Conservation (phyloP, 2,113 vertebrate species). For the Coryphaenoides rupestris region DNA sequence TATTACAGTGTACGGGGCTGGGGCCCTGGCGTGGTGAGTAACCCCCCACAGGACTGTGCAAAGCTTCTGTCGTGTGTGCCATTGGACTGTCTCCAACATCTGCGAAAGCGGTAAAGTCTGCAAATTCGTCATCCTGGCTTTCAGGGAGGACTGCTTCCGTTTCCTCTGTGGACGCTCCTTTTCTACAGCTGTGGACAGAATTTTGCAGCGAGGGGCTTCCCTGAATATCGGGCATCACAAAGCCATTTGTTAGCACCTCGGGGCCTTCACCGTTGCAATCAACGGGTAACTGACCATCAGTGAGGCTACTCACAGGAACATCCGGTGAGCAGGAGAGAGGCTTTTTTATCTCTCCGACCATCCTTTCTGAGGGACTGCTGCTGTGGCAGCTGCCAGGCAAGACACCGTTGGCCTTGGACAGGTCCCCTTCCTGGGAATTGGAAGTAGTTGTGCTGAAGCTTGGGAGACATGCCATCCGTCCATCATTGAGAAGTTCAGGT, state of each 20-base stretch:
- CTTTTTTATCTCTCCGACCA: conserved; percentile 50
- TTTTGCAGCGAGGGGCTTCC: conserved; percentile 49
- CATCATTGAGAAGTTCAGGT: conserved; percentile 72
- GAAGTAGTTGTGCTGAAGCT: conserved; percentile 64
- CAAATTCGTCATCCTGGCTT: conserved; percentile 77
- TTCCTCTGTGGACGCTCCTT: conserved; percentile 65
- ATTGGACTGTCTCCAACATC: conserved; percentile 48
- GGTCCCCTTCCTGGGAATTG: conserved; percentile 58
- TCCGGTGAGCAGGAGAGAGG: conserved; percentile 48
- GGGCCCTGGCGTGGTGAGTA: conserved; percentile 42
- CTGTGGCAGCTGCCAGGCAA: conserved; percentile 70
- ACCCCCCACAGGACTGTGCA: conserved; percentile 46
- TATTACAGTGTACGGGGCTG: conserved; percentile 42
- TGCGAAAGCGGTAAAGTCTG: conserved; percentile 87
- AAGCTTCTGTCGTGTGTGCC: conserved; percentile 45
- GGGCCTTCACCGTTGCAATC: conserved; percentile 78
- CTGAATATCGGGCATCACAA: conserved; percentile 69
- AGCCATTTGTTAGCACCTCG: conserved; percentile 90
- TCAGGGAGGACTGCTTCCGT: conserved; percentile 45
- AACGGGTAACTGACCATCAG: conserved; percentile 24
- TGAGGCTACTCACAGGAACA: conserved; percentile 29
- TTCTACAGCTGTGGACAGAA: conserved; percentile 35
- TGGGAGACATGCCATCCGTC: conserved; percentile 67
- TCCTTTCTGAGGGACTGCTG: conserved; percentile 61
- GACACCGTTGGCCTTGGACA: conserved; percentile 68